A percentile compares a stretch with the other conserved stretches of the same genome.
Evolutionary conservation across 1,140 invertebrate species (phyloP).

Genomic region (Scaptomyza pallida): DNA sequence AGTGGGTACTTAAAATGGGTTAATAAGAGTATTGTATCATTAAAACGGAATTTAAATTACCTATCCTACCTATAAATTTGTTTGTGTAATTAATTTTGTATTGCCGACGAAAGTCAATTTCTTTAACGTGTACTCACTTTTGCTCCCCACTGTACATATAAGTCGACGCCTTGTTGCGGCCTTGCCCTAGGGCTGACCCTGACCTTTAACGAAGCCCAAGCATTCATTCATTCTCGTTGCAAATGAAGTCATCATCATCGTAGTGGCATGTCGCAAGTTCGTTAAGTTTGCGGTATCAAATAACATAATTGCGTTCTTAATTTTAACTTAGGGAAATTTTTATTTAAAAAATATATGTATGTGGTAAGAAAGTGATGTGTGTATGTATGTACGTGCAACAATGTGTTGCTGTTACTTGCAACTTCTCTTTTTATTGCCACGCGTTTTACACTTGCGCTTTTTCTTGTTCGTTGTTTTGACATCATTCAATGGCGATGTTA

Average conservation of each 20-base stretch:
- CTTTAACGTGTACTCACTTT: too few species aligned
- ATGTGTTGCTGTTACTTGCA: conserved; percentile 4
- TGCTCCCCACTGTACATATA: too few species aligned
- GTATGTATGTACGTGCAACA: background rate
- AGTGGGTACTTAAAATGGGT: too few species aligned
- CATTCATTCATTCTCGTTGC: too few species aligned
- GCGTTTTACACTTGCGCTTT: conserved; percentile 20
- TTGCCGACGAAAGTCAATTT: too few species aligned
- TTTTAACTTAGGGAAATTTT: background rate
- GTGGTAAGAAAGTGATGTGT: background rate
- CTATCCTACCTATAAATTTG: too few species aligned
- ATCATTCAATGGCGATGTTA: background rate
- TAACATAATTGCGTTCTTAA: background rate
- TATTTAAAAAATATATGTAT: background rate
- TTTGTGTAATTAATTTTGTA: too few species aligned
- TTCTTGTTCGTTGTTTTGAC: conserved; percentile 12
- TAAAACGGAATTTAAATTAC: too few species aligned
- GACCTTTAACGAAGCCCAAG: too few species aligned
- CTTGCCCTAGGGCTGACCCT: conserved; percentile 5
- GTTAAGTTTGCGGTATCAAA: background rate
- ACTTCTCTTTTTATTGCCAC: conserved; percentile 15
- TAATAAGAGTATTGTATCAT: too few species aligned
- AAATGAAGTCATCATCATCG: conserved; percentile 27
- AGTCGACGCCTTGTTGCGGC: background rate
- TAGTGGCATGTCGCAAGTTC: too few species aligned